A percentile compares a stretch with the other conserved stretches of the same genome.
These are phyloP conservation scores for Beroe forskalii DNA, from an alignment of 37 sponge, comb jelly and placozoan genomes.

Conservation along the genomic window DNA sequence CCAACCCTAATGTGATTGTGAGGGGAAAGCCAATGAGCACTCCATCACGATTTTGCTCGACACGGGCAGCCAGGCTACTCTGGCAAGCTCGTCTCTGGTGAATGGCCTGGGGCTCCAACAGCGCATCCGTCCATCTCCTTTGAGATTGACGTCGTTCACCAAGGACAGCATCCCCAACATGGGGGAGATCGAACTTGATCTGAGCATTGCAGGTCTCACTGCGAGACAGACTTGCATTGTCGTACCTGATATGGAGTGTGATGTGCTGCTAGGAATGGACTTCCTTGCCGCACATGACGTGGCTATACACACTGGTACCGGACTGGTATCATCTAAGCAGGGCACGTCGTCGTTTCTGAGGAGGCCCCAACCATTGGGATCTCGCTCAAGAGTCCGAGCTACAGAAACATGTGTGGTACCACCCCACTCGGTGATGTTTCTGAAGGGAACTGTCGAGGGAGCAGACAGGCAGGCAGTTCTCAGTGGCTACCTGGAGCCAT, in stretches of 20 bases:
- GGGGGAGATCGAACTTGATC: background rate
- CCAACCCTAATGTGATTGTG: background rate
- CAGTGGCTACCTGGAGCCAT: background rate
- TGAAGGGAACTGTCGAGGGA: background rate
- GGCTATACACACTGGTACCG: background rate
- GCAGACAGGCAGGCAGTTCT: background rate
- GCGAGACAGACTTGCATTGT: background rate
- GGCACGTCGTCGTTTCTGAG: background rate
- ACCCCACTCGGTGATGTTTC: background rate
- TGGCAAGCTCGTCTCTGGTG: background rate
- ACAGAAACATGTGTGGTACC: background rate
- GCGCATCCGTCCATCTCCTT: background rate
- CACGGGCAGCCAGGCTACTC: constrained; percentile 10
- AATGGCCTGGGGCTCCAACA: background rate
- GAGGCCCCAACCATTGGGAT: background rate
- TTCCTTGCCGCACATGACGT: background rate
- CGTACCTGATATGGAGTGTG: background rate
- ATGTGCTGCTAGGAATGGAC: background rate
- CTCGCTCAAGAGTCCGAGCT: background rate
- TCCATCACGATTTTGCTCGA: background rate
- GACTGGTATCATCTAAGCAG: background rate
- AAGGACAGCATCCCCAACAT: background rate
- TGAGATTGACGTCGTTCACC: background rate
- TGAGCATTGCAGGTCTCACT: background rate
- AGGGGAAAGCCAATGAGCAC: background rate